These are phyloP conservation scores for Catalaphyllia jardinei DNA, from an alignment of 64 coral and sea anemone genomes.

Conservation along the genomic window DNA sequence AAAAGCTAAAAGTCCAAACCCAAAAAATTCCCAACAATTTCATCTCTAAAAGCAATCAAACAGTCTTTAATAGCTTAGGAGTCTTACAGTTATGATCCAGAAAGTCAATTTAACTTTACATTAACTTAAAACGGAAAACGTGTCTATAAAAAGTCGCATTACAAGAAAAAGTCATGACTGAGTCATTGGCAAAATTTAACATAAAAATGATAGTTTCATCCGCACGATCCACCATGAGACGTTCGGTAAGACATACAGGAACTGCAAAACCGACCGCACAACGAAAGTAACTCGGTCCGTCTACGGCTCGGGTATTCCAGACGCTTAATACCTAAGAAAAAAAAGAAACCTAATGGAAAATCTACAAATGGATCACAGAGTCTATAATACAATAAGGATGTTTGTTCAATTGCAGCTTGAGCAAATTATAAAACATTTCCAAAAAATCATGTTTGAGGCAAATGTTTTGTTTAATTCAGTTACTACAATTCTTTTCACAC, in stretches of 20 bases:
- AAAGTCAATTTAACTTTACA: neutral
- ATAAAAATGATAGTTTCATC: neutral
- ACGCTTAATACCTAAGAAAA: constrained; percentile 44
- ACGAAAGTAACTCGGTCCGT: constrained; percentile 30
- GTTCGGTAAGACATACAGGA: constrained; percentile 13
- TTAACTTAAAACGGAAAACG: neutral
- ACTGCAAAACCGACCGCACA: constrained; percentile 41
- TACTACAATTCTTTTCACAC: too few species aligned
- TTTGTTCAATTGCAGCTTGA: too few species aligned
- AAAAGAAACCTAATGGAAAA: constrained; percentile 49
- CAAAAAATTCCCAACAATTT: neutral
- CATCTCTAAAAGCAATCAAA: neutral
- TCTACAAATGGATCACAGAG: constrained; percentile 8
- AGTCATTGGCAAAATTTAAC: neutral
- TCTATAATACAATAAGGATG: neutral
- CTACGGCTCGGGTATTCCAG: constrained; percentile 44
- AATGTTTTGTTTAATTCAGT: too few species aligned
- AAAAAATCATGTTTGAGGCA: too few species aligned
- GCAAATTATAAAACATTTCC: too few species aligned
- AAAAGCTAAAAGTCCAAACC: neutral
- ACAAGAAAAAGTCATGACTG: neutral
- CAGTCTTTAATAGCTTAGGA: neutral
- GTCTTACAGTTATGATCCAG: neutral
- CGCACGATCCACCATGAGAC: neutral
- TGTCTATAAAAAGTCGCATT: constrained; percentile 8